Base-by-base conservation (phyloP, 1,140 invertebrate species). In the Copidosoma floridanum region DNA sequence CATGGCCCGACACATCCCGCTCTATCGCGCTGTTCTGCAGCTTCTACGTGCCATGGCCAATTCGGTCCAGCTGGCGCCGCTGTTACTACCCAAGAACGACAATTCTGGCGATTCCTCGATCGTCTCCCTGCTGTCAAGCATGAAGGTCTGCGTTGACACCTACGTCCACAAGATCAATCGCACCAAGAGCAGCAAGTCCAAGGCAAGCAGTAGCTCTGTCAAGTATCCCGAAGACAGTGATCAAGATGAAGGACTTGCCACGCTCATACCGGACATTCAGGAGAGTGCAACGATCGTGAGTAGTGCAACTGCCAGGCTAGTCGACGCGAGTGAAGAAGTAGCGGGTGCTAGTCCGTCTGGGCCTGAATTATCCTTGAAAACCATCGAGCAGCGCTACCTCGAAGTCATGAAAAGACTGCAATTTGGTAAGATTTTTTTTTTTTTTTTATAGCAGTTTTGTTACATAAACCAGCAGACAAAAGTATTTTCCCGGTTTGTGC, bases 1-100 rank as follows among this genome's bases (percentile, higher is more conserved):
- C 75, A 95, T 97, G 90, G 93, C 94, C 6, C 85, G 94, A 11
- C 94, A 97, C 77, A 94, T 96, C 74, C 93, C 93, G 7, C 82
- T 97, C 43, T 97, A 97, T 79, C 85, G 90, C 71, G 88, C 92
- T 26, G 86, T 95, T 58, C 77, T 96, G 57, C 87, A 90, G 68
- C 78, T 94, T 41, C 82, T 96, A 46, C 84, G 93, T 61, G 90
- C 91, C 4, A 83, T 96, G 64, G 88, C 91, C 8, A 80, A 87
- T 3, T 89, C 85, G 46, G 81, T 81, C 32, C 83, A 86, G 65
- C 72, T 93, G 48, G 84, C 88, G 0, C 82, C 85, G 23, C 71
- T 93, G 12, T 76, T 94, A 1, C 74, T 89, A 57, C 88, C 89
- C 1, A 73, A 79, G 32, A 75, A 78, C 27, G 75, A 74, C 29